Evolutionary conservation across 2,888 invertebrate genomes (phyloP).

Genomic region (Tricholauxania praeusta): DNA sequence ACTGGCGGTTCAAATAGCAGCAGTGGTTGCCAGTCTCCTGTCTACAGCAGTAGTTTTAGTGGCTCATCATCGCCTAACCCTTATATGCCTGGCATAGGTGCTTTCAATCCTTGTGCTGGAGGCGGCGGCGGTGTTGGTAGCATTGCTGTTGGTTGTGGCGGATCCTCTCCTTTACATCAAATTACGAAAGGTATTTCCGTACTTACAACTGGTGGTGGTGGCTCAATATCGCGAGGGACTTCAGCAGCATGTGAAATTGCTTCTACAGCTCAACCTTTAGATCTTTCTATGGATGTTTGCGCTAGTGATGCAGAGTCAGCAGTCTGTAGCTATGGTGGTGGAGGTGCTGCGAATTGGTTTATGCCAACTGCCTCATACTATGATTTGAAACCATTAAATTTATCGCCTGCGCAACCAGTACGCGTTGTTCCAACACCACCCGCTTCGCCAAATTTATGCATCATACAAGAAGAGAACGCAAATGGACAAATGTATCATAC

Average conservation of each 20-base stretch:
- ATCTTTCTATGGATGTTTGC: constrained; percentile 67
- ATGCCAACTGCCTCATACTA: constrained; percentile 61
- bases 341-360: constrained; percentile 57
- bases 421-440: constrained; percentile 67
- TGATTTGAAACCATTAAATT: constrained; percentile 66
- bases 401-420: constrained; percentile 66
- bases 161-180: constrained; percentile 76
- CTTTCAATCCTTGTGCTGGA: constrained; percentile 51
- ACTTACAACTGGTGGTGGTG: constrained; percentile 76
- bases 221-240: constrained; percentile 81
- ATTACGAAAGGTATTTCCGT: constrained; percentile 79
- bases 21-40: constrained; percentile 70
- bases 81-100: constrained; percentile 55
- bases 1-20: constrained; percentile 53
- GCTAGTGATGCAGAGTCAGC: constrained; percentile 35
- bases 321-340: not conserved
- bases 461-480: constrained; percentile 82
- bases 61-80: constrained; percentile 66
- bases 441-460: constrained; percentile 73
- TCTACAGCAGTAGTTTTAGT: constrained; percentile 65
- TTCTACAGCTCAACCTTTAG: constrained; percentile 63
- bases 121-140: constrained; percentile 57
- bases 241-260: constrained; percentile 69
- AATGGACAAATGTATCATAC: constrained; percentile 66
- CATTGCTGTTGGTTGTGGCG: constrained; percentile 49